Percentiles rank a stretch among this genome's conserved stretches.
Evolutionary conservation across 2,113 vertebrate genomes (phyloP).

Genomic region (Hippopotamus amphibius): DNA sequence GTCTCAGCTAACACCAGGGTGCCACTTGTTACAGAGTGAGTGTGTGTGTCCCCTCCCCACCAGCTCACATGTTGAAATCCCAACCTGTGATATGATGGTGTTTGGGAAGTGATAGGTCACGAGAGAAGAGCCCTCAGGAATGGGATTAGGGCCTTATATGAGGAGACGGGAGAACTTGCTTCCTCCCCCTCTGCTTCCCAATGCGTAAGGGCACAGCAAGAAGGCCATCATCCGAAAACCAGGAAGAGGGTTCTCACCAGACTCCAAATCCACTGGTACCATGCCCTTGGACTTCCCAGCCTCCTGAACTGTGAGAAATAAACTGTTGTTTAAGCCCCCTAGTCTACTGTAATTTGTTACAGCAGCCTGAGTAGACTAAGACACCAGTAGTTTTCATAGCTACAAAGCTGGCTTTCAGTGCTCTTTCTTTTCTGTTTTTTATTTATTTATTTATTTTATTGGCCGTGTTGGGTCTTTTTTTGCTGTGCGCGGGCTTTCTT

Average conservation of each 20-base stretch:
- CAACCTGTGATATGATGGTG: fast-evolving
- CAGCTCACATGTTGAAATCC: no score
- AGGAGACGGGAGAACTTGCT: background rate
- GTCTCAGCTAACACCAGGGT: background rate
- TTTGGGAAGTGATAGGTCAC: background rate
- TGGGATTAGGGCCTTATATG: fast-evolving
- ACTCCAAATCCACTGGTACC: background rate
- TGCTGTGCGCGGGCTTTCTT: no score
- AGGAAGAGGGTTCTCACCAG: background rate
- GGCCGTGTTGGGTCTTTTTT: no score
- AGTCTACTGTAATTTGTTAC: background rate
- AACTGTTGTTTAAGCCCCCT: background rate
- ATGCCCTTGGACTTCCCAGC: background rate
- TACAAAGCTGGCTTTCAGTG: background rate
- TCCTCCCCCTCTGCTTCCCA: background rate
- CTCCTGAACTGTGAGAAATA: background rate
- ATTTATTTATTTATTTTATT: no score
- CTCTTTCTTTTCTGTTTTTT: no score
- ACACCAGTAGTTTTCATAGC: background rate
- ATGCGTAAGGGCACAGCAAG: background rate
- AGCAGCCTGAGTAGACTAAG: background rate
- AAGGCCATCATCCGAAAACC: background rate
- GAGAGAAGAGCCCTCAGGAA: background rate
- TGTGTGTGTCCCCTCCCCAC: no score
- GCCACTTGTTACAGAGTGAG: background rate